Evolutionary conservation across 2,888 invertebrate species (phyloP).

Genomic region (Diplazon laetatorius): DNA sequence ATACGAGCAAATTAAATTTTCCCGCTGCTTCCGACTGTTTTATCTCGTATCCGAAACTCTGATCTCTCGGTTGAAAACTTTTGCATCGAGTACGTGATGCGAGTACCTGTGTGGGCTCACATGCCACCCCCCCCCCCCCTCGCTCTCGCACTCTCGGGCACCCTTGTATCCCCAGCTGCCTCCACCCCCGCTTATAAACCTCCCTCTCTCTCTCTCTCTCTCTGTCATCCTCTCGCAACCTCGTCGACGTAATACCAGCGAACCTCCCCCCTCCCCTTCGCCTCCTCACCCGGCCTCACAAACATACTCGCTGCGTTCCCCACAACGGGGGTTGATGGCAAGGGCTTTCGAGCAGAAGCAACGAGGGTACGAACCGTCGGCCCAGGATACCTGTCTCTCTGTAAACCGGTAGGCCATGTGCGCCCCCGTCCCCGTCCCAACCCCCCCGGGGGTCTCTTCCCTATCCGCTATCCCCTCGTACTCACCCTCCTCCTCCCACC

Average conservation of each 20-base stretch:
- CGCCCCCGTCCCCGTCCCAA: conserved; percentile 69
- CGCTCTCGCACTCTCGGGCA: conserved; percentile 52
- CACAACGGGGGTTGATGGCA: conserved; percentile 30
- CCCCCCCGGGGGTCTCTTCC: conserved; percentile 65
- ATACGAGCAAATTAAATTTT: conserved; percentile 14
- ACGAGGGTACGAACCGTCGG: conserved; percentile 57
- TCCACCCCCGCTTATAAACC: conserved; percentile 56
- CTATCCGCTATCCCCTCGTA: conserved; percentile 35
- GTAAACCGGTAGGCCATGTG: conserved; percentile 72
- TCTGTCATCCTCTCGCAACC: conserved; percentile 41
- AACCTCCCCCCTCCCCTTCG: too few species aligned
- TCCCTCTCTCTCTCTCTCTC: conserved; percentile 52
- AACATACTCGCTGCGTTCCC: conserved; percentile 21
- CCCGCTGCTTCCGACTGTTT: background rate
- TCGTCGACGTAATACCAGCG: conserved; percentile 55
- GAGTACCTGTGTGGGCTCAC: conserved; percentile 25
- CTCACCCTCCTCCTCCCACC: conserved; percentile 47
- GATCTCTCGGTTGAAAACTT: conserved; percentile 45
- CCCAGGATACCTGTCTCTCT: conserved; percentile 75
- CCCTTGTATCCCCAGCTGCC: conserved; percentile 64
- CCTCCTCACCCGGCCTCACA: too few species aligned
- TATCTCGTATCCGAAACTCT: conserved; percentile 14
- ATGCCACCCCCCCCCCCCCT: conserved; percentile 46
- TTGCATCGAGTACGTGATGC: conserved; percentile 20
- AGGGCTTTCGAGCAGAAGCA: conserved; percentile 50